These are phyloP conservation scores for Pseudomyrmex dendroicus DNA, from an alignment of 1,140 invertebrate genomes.

Conservation along the genomic window DNA sequence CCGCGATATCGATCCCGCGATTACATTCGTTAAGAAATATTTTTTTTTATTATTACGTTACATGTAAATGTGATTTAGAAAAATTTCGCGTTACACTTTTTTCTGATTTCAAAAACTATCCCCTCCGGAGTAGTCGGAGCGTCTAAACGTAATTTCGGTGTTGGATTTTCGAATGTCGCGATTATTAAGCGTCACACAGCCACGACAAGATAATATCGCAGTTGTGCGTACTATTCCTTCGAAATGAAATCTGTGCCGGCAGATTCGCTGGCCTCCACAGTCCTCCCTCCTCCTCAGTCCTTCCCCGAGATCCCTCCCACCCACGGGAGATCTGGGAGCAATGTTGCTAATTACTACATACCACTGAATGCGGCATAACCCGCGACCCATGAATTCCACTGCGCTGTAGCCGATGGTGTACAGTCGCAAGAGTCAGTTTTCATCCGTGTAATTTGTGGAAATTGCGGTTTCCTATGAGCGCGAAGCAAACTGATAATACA, in stretches of 20 bases:
- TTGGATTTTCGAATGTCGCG: neutral
- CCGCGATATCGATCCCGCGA: too few relatives aligned
- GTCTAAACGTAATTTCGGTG: neutral
- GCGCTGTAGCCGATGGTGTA: constrained; percentile 73
- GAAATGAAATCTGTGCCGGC: constrained; percentile 76
- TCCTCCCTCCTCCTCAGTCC: neutral
- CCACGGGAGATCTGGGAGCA: constrained; percentile 69
- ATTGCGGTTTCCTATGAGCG: constrained; percentile 71
- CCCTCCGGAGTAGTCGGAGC: too few relatives aligned
- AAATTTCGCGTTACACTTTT: neutral
- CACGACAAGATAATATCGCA: constrained; percentile 55
- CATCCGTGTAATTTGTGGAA: constrained; percentile 69
- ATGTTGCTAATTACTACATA: constrained; percentile 84
- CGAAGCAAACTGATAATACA: constrained; percentile 71
- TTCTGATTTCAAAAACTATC: neutral
- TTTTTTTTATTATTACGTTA: too few relatives aligned
- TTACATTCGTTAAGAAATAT: too few relatives aligned
- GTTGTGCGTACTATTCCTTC: constrained; percentile 67
- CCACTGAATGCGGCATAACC: constrained; percentile 83
- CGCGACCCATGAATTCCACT: constrained; percentile 81
- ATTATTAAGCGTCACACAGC: constrained; percentile 36
- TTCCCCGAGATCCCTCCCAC: constrained; percentile 49
- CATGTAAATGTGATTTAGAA: neutral
- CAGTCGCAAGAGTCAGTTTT: constrained; percentile 75
- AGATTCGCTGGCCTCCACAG: constrained; percentile 29